Evolutionary conservation across 1,140 invertebrate genomes (phyloP), one percentile per base, ranked within the genome.

Genomic region (Bacillus rossius): DNA sequence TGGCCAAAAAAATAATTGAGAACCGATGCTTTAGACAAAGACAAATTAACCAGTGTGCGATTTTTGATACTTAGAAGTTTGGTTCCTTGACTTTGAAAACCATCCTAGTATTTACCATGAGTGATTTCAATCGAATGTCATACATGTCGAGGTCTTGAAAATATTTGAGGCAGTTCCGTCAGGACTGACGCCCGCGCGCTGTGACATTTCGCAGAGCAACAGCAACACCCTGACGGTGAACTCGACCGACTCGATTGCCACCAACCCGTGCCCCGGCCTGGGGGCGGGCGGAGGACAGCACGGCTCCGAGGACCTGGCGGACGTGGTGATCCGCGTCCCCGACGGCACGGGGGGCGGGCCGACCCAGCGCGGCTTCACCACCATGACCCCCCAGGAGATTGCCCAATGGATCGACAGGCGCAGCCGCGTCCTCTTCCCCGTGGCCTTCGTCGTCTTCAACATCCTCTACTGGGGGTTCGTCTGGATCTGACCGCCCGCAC

Each of bases 391-490:
- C 0, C 89, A 92, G 64, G 86, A 92, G 71, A 91, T 91, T 38
- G 86, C 90, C 52, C 87, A 86, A 41, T 91, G 89, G 88, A 91
- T 94, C 42, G 91, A 93, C 72, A 85, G 79, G 64, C 79, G 88
- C 8, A 89, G 89, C 22, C 79, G 91, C 26, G 75, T 90, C 16
- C 71, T 89, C 2, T 94, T 93, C 69, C 91, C 91, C 0, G 65
- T 85, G 1, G 73, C 84, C 1, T 94, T 93, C 69, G 64, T 92
- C 1, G 77, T 91, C 42, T 93, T 93, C 67, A 94, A 94, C 67
- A 75, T 88, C 45, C 77, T 92, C 43, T 94, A 92, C 65, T 94
- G 91, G 90, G 84, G 86, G 23, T 91, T 91, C 67, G 88, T 91
- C 47, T 84, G 73, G 72, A 73, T 80, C 53, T 79, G 63, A 74